Conservation (phyloP, 2,113 vertebrate genomes). For the Oreotrochilus melanogaster region DNA sequence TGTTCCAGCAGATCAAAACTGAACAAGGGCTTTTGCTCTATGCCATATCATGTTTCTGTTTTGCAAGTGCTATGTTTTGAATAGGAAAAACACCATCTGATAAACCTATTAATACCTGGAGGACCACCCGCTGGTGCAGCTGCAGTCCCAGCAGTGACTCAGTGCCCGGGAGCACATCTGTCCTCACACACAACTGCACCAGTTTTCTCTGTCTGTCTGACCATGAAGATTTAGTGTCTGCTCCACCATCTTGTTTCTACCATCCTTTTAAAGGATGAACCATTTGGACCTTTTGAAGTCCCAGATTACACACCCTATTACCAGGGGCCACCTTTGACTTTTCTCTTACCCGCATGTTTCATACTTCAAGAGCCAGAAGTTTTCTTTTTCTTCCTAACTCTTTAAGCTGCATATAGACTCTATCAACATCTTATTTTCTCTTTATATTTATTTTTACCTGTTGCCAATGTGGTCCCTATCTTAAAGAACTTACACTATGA, state of each 20-base stretch:
- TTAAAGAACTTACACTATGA: background rate
- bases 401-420: background rate
- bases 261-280: background rate
- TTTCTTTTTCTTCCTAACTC: background rate
- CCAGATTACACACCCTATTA: background rate
- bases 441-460: background rate
- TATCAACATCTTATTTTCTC: background rate
- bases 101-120: accelerated
- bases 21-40: background rate
- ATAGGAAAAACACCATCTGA: background rate
- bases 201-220: accelerated
- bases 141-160: accelerated
- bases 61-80: background rate
- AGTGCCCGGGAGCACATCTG: background rate
- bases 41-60: background rate
- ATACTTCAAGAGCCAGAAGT: background rate
- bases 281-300: background rate
- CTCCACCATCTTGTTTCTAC: background rate
- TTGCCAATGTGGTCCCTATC: background rate
- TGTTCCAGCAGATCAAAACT: background rate
- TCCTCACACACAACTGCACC: background rate
- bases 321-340: background rate
- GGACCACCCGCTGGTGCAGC: background rate
- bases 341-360: background rate
- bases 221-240: background rate